Conservation (phyloP, 2,113 vertebrate genomes). For the Rhombomys opimus region DNA sequence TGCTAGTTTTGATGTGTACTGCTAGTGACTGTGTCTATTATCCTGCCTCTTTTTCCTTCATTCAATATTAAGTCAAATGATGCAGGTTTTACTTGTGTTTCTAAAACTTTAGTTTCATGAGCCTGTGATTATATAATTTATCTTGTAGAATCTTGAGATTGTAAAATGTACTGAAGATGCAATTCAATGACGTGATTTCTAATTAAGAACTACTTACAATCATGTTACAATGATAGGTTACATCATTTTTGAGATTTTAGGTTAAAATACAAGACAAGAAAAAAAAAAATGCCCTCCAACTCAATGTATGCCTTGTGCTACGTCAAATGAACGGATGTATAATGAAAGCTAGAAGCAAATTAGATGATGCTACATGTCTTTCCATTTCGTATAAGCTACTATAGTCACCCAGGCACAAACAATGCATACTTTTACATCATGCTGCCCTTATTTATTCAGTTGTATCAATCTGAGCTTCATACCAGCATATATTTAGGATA, state of each 20-base stretch:
- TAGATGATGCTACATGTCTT: background rate
- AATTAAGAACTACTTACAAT: conserved; percentile 22
- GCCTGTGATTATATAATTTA: background rate
- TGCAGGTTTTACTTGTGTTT: background rate
- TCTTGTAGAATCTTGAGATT: background rate
- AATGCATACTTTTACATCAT: background rate
- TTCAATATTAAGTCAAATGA: background rate
- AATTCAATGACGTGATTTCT: background rate
- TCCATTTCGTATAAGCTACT: background rate
- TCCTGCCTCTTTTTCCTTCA: background rate
- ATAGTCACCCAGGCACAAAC: background rate
- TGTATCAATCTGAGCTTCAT: background rate
- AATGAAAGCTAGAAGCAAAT: background rate
- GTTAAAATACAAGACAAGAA: background rate
- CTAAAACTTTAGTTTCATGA: background rate
- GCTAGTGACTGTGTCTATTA: background rate
- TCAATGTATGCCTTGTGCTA: background rate
- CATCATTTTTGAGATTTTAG: background rate
- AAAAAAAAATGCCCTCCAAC: background rate
- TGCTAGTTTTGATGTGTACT: background rate
- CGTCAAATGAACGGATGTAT: background rate
- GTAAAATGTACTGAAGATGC: background rate
- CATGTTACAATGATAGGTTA: background rate
- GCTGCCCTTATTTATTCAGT: background rate
- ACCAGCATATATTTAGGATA: background rate